Conservation (phyloP, 2,888 invertebrate genomes). For the Brachynemurus nebulosus region DNA sequence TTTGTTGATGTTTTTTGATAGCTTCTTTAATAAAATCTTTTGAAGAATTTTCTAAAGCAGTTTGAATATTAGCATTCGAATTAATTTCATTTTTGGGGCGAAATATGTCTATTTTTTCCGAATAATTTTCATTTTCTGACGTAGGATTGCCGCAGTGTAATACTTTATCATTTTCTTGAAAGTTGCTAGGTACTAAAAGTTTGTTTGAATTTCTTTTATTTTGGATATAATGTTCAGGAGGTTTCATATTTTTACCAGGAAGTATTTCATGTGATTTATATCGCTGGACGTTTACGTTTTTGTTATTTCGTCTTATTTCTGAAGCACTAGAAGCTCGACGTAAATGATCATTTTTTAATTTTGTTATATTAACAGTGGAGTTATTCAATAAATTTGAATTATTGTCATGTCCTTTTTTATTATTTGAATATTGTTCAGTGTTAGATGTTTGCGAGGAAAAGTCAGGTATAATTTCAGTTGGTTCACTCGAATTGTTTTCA, state of each 20-base stretch:
- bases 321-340: constrained; percentile 1
- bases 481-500: neutral
- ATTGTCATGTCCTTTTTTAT: neutral
- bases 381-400: neutral
- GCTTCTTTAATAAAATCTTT: constrained; percentile 23
- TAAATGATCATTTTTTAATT: neutral
- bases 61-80: neutral
- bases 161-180: too few relatives aligned
- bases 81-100: neutral
- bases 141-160: too few relatives aligned
- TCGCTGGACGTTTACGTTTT: neutral
- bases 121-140: neutral
- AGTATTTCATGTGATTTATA: constrained; percentile 1
- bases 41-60: neutral
- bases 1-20: constrained; percentile 29
- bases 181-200: too few relatives aligned
- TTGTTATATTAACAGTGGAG: neutral
- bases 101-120: neutral
- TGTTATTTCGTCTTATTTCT: neutral
- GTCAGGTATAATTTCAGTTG: neutral
- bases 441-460: neutral
- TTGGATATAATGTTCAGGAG: too few relatives aligned
- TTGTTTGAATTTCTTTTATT: too few relatives aligned
- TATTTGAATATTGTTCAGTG: neutral
- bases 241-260: too few relatives aligned